phyloP scores from a whole-genome alignment of 53 echinoderm and acorn worm genomes.

The Echinometra lucunter region DNA sequence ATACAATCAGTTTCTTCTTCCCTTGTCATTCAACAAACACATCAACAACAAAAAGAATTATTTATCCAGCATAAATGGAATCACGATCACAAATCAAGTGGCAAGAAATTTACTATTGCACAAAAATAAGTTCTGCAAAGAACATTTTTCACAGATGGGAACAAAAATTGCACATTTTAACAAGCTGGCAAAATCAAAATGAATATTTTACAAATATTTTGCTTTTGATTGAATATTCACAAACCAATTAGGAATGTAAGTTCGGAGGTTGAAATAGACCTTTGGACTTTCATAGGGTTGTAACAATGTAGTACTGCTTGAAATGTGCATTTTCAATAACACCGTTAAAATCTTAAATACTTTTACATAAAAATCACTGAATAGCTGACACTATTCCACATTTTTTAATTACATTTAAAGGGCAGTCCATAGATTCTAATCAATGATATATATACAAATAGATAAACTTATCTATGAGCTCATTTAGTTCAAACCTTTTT shows the following conservation, averaged over 20 bases:
- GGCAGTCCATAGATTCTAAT: too few relatives aligned
- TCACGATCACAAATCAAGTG: neutral
- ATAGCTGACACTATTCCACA: too few relatives aligned
- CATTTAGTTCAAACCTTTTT: too few relatives aligned
- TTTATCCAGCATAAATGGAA: neutral
- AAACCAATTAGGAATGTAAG: neutral
- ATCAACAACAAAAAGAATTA: neutral
- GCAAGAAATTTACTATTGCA: slow-evolving; percentile 16
- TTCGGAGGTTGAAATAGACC: neutral
- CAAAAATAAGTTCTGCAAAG: neutral
- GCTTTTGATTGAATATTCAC: neutral
- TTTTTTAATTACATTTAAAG: too few relatives aligned
- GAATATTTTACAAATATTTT: neutral
- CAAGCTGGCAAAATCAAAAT: neutral
- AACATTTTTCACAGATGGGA: neutral
- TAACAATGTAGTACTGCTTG: slow-evolving; percentile 24
- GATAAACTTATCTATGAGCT: too few relatives aligned
- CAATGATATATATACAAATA: too few relatives aligned
- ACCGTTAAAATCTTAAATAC: neutral
- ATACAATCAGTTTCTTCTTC: neutral
- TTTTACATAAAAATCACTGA: neutral
- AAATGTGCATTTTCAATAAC: neutral
- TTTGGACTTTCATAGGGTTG: neutral
- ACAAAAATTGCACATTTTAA: slow-evolving; percentile 16
- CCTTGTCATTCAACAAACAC: neutral